Percentiles rank a stretch among this genome's conserved stretches.
These are phyloP conservation scores for Cotesia congregata DNA, from an alignment of 2,888 invertebrate genomes.

Conservation along the genomic window DNA sequence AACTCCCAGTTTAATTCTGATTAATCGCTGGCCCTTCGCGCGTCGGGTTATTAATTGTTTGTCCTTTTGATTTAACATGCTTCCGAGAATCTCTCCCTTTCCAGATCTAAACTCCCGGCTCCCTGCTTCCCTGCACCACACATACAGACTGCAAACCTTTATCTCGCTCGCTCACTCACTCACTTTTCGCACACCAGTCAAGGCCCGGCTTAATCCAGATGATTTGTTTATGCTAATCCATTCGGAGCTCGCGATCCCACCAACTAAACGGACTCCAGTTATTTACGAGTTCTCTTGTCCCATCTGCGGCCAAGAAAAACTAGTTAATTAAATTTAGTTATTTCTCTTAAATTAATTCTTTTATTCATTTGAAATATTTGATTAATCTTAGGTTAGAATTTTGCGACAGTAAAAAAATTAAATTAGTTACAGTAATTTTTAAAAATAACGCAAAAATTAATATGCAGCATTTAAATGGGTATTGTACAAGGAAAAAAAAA, in stretches of 20 bases:
- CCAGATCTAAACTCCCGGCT: background rate
- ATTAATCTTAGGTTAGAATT: too few species aligned
- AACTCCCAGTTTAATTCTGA: constrained; percentile 67
- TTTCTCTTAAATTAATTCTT: background rate
- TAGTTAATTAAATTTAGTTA: background rate
- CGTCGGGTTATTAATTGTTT: constrained; percentile 66
- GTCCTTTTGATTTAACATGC: constrained; percentile 67
- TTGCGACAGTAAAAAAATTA: too few species aligned
- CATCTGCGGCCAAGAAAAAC: constrained; percentile 20
- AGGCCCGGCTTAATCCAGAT: constrained; percentile 64
- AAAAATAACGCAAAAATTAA: too few species aligned
- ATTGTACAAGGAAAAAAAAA: too few species aligned
- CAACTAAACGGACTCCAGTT: constrained; percentile 1
- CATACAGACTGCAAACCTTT: background rate
- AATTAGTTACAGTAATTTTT: too few species aligned
- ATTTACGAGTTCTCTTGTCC: constrained; percentile 17
- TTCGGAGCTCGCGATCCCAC: constrained; percentile 40
- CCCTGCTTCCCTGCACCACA: background rate
- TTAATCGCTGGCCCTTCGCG: constrained; percentile 61
- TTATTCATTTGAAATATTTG: background rate
- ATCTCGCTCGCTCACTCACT: background rate
- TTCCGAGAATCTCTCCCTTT: constrained; percentile 30
- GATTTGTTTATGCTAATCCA: constrained; percentile 69
- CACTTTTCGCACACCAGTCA: constrained; percentile 4
- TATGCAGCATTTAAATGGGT: too few species aligned